Evolutionary conservation across 2,113 vertebrate genomes (phyloP).

Genomic region (Collichthys lucidus): DNA sequence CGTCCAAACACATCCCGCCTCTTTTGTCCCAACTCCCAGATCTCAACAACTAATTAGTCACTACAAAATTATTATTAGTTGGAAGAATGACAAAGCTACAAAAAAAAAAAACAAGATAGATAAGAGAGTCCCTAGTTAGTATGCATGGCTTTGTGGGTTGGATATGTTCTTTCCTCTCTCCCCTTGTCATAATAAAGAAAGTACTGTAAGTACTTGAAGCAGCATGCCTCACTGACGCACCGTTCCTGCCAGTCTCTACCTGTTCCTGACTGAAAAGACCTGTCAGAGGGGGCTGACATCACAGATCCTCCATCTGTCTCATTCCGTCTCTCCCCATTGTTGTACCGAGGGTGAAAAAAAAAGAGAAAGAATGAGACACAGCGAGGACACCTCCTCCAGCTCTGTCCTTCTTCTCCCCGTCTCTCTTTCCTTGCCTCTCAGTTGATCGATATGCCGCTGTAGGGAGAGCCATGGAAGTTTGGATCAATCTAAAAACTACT

Average conservation of each 20-base stretch:
- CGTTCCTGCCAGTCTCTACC: constrained; percentile 29
- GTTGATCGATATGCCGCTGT: constrained; percentile 67
- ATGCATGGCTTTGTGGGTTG: not conserved
- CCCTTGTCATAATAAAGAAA: constrained; percentile 39
- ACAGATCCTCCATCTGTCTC: constrained; percentile 46
- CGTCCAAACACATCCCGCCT: not conserved
- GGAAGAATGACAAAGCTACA: not conserved
- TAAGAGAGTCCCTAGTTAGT: too few relatives aligned
- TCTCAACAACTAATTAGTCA: not conserved
- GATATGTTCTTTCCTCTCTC: constrained; percentile 5
- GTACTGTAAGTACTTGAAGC: constrained; percentile 3
- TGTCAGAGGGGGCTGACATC: constrained; percentile 37
- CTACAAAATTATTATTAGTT: not conserved
- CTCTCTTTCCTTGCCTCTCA: constrained; percentile 12
- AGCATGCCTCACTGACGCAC: constrained; percentile 18
- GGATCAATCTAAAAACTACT: constrained; percentile 66
- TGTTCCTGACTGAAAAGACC: constrained; percentile 26
- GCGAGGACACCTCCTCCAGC: constrained; percentile 28
- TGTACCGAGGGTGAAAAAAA: not conserved
- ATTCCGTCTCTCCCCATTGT: constrained; percentile 6
- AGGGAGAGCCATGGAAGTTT: constrained; percentile 50
- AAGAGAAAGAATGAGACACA: constrained; percentile 1
- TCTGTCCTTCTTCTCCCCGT: not conserved
- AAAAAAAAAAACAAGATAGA: not conserved
- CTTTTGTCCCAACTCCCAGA: not conserved